Evolutionary conservation across 2,888 invertebrate genomes (phyloP).

Genomic region (Caenorhabditis sp.): DNA sequence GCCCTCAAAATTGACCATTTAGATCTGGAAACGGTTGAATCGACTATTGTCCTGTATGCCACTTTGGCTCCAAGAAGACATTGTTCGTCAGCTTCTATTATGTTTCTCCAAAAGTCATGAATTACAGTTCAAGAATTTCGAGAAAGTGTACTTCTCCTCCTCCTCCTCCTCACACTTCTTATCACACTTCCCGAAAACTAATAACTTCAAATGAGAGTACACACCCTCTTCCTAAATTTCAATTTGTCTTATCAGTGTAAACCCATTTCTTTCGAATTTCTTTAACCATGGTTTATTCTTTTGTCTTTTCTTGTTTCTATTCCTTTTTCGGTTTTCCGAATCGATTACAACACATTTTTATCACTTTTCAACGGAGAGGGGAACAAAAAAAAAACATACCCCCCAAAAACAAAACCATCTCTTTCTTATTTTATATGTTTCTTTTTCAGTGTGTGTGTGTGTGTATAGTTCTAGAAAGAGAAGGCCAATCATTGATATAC

Average conservation of each 20-base stretch:
- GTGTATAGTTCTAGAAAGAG: too few relatives aligned
- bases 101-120: too few relatives aligned
- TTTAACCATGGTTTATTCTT: slow-evolving; percentile 10
- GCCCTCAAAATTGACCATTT: too few relatives aligned
- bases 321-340: slow-evolving; percentile 22
- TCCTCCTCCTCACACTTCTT: neutral
- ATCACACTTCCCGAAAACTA: neutral
- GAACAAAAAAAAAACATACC: slow-evolving; percentile 2
- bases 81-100: too few relatives aligned
- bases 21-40: too few relatives aligned
- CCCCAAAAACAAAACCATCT: neutral
- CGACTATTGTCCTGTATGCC: too few relatives aligned
- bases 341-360: slow-evolving; percentile 40
- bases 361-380: slow-evolving; percentile 30
- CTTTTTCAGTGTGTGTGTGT: too few relatives aligned
- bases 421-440: slow-evolving; percentile 3
- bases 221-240: neutral
- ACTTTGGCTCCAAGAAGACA: too few relatives aligned
- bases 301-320: slow-evolving; percentile 7
- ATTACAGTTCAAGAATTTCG: too few relatives aligned
- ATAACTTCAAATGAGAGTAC: neutral
- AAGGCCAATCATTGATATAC: too few relatives aligned
- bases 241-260: slow-evolving; percentile 14
- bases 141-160: neutral
- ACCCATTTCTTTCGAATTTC: neutral